These are phyloP conservation scores for Laticauda colubrina DNA, from an alignment of 2,113 vertebrate species.

Conservation along the genomic window DNA sequence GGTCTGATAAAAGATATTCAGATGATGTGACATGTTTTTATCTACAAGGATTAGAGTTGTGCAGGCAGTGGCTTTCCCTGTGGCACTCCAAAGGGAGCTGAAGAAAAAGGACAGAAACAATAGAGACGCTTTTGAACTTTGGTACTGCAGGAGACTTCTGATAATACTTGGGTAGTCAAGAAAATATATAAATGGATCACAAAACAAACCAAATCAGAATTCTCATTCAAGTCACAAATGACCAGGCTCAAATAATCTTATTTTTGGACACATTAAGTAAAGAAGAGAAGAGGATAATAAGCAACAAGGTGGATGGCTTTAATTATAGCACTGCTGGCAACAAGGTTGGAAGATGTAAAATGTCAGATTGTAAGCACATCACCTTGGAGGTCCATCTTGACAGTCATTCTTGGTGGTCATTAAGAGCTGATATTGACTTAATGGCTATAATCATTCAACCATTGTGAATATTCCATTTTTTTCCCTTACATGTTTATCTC, in stretches of 20 bases:
- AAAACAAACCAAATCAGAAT: not conserved
- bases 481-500: not conserved
- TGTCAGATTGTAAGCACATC: not conserved
- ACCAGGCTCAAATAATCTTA: not conserved
- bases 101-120: not conserved
- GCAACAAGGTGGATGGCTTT: not conserved
- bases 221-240: not conserved
- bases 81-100: not conserved
- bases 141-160: not conserved
- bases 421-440: not conserved
- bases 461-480: not conserved
- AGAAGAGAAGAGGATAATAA: not conserved
- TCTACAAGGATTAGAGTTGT: not conserved
- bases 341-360: not conserved
- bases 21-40: not conserved
- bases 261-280: not conserved
- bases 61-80: not conserved
- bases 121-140: not conserved
- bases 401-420: not conserved
- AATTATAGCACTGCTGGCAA: not conserved
- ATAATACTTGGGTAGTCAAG: not conserved
- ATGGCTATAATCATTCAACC: not conserved
- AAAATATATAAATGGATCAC: not conserved
- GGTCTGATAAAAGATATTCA: not conserved
- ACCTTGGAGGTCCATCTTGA: not conserved